Evolutionary conservation across 2,113 vertebrate species (phyloP).

Genomic region (Lathamus discolor): DNA sequence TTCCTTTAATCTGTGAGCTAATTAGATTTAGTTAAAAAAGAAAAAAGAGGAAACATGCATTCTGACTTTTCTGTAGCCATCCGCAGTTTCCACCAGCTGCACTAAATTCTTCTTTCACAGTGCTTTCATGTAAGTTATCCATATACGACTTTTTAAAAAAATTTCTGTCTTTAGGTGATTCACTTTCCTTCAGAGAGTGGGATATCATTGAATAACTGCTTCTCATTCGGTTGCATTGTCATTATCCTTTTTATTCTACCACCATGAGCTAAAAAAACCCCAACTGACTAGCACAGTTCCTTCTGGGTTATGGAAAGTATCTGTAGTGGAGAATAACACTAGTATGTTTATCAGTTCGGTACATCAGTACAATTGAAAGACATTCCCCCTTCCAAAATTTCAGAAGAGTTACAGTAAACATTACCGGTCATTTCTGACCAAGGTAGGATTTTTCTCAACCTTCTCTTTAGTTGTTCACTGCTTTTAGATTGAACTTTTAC

Average conservation of each 20-base stretch:
- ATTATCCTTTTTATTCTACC: neutral
- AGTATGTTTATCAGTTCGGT: neutral
- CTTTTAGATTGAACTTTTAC: neutral
- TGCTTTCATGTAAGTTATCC: rapidly evolving
- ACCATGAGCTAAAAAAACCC: neutral
- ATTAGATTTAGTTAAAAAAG: neutral
- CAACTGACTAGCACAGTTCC: neutral
- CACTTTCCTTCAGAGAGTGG: neutral
- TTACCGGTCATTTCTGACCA: neutral
- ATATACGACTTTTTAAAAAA: neutral
- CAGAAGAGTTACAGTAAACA: neutral
- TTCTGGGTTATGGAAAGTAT: neutral
- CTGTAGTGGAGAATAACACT: neutral
- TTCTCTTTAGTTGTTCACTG: neutral
- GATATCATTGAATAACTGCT: neutral
- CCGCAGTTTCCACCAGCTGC: neutral
- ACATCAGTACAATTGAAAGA: neutral
- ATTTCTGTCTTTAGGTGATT: neutral
- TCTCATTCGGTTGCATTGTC: neutral
- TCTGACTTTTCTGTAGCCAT: neutral
- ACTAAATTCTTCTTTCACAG: neutral
- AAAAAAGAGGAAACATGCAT: neutral
- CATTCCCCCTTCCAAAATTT: neutral
- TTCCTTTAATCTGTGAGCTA: neutral
- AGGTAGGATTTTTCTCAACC: neutral